phyloP scores from a whole-genome alignment of 1,140 invertebrate species.

The Lepeophtheirus salmonis region DNA sequence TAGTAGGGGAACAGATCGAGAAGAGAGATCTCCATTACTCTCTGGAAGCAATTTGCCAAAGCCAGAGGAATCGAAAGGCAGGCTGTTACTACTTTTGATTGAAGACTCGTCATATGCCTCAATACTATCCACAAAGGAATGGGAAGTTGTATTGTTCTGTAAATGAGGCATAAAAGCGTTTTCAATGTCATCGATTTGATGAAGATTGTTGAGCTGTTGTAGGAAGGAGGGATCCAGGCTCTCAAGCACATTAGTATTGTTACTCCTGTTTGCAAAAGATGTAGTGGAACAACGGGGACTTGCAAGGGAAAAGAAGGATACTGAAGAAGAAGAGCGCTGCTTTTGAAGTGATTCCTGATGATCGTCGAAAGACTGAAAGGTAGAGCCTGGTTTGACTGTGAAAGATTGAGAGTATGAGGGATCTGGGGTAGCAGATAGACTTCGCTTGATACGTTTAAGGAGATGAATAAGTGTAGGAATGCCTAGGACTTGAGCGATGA shows the following conservation, averaged over 20 bases:
- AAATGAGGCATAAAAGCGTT: slow-evolving; percentile 16
- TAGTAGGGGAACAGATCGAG: background rate
- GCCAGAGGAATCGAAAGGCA: background rate
- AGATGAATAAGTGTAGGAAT: slow-evolving; percentile 14
- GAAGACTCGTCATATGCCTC: background rate
- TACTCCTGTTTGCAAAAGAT: background rate
- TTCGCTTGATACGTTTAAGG: slow-evolving; percentile 12
- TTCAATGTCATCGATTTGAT: slow-evolving; percentile 18
- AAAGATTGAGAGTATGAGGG: background rate
- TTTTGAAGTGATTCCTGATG: background rate
- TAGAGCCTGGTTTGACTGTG: background rate
- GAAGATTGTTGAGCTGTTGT: slow-evolving; percentile 10
- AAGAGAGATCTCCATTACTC: background rate
- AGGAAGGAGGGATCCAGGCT: slow-evolving; percentile 8
- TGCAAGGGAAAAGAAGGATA: background rate
- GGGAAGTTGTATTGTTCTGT: slow-evolving; percentile 2
- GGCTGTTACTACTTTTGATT: background rate
- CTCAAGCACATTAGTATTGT: slow-evolving; percentile 1
- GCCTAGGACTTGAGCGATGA: slow-evolving; percentile 14
- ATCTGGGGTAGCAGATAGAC: background rate
- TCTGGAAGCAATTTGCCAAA: background rate
- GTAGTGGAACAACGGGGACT: background rate
- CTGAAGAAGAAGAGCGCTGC: background rate
- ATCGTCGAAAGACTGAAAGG: background rate
- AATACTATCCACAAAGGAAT: background rate